Base-by-base conservation (phyloP, 2,113 vertebrate genomes). In the Nycticryphes semicollaris region DNA sequence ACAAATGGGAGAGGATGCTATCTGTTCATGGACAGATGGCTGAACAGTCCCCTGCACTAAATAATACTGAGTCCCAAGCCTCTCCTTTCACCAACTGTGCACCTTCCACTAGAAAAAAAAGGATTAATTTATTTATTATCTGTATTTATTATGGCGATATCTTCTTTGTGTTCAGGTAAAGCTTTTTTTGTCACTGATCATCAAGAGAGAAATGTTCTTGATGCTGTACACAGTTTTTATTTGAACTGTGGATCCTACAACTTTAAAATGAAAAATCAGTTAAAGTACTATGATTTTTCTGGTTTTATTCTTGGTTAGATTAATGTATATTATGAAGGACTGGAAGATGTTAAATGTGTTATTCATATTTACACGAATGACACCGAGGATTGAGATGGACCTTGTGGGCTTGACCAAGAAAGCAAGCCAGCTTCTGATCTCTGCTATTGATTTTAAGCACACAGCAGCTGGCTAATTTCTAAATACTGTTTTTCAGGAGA, bases 1-100 rank as follows among this genome's bases (percentile, higher is more conserved):
- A 59, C 82, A 92, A 96, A 94, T 56, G 79, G 85, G 83, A 94
- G 90, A 84, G 79, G 92, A 81, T 90, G 85, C 37, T 94, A 12
- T 92, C 89, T 95, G 74, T 39, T 89, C 87, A 7, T 39, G 91
- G 94, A 72, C 95, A 97, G 95, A 96, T 96, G 96, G 96, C 85
- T 93, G 90, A 94, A 91, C 95, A 93, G 85, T 84, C 51, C 79
- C 56, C 79, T 84, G 83, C 90, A 94, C 85, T 97, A 96, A 95
- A 96, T 89, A 97, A 96, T 79, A 24, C 53, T 1, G 24, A 86
- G 80, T 93, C 96, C 88, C 93, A 93, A 95, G 76, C 86, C 90
- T 95, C 92, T 89, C 60, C 83, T 93, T 96, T 51, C 66, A 87
- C 89, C 87, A 91, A 69, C 70, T 94, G 87, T 92, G 91, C 74